A percentile compares a stretch with the other conserved stretches of the same genome.
Evolutionary conservation across 2,888 invertebrate genomes (phyloP).

Genomic region (Dendrolimus pini): DNA sequence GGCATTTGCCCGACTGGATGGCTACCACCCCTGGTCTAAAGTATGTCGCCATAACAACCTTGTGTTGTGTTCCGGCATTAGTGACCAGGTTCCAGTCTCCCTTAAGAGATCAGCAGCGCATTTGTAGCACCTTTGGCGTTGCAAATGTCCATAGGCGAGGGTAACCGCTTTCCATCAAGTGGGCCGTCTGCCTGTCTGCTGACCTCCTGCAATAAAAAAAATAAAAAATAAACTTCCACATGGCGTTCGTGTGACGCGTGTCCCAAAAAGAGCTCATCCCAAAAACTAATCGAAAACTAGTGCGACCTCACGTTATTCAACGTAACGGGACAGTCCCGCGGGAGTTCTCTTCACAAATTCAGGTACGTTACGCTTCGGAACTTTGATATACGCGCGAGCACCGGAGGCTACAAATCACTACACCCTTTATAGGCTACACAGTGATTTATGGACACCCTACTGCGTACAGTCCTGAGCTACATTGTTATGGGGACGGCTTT

Average conservation of each 20-base stretch:
- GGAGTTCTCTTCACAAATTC: slow-evolving; percentile 8
- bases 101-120: too few species aligned
- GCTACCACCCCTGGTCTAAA: too few species aligned
- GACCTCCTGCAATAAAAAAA: too few species aligned
- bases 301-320: not conserved
- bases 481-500: not conserved
- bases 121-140: too few species aligned
- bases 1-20: too few species aligned
- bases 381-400: slow-evolving; percentile 27
- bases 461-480: not conserved
- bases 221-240: too few species aligned
- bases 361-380: slow-evolving; percentile 26
- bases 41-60: too few species aligned
- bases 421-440: slow-evolving; percentile 19
- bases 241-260: slow-evolving; percentile 2
- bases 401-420: slow-evolving; percentile 33
- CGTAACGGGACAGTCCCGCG: slow-evolving; percentile 3
- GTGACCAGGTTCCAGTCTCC: too few species aligned
- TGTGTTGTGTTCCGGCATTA: too few species aligned
- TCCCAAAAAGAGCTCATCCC: not conserved
- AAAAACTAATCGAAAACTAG: not conserved
- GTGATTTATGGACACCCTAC: slow-evolving; percentile 24
- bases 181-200: too few species aligned
- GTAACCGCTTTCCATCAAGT: too few species aligned
- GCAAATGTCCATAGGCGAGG: too few species aligned